Conservation (phyloP, 2,113 vertebrate genomes). For the Pholis gunnellus region DNA sequence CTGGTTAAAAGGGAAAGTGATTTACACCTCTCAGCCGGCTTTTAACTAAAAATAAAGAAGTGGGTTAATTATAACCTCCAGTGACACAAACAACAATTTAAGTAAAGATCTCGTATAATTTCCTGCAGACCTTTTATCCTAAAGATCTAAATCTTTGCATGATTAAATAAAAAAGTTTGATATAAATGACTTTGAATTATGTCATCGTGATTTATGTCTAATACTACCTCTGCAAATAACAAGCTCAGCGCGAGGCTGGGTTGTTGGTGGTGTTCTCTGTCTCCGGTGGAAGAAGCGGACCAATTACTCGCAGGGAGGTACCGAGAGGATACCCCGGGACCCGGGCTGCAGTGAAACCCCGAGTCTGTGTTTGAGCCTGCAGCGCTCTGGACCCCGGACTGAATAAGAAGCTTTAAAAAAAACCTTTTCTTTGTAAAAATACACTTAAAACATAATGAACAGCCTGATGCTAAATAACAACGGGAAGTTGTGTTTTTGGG, state of each 20-base stretch:
- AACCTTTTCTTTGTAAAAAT: too few relatives aligned
- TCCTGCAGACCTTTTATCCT: slow-evolving; percentile 25
- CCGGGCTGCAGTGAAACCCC: slow-evolving; percentile 1
- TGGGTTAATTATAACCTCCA: slow-evolving; percentile 54
- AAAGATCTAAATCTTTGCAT: slow-evolving; percentile 7
- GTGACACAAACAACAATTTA: slow-evolving; percentile 48
- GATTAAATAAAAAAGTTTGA: slow-evolving; percentile 7
- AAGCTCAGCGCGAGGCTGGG: slow-evolving; percentile 1
- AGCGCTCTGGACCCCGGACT: neutral
- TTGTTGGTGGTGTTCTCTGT: neutral
- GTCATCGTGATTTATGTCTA: slow-evolving; percentile 10
- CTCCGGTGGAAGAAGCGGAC: neutral
- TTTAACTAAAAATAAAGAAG: slow-evolving; percentile 22
- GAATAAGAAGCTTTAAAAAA: neutral
- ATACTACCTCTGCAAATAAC: slow-evolving; percentile 24
- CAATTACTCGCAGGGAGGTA: slow-evolving; percentile 2
- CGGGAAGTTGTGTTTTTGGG: neutral
- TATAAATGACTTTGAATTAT: slow-evolving; percentile 22
- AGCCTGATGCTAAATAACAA: rapidly evolving
- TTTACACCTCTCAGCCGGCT: slow-evolving; percentile 47
- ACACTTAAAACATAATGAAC: neutral
- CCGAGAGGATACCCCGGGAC: slow-evolving; percentile 36
- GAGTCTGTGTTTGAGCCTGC: neutral
- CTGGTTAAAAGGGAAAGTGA: slow-evolving; percentile 36
- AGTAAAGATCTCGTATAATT: slow-evolving; percentile 31